Evolutionary conservation across 2,113 vertebrate genomes (phyloP), one percentile per base, ranked within the genome.

Genomic region (Lethenteron camtschaticum): DNA sequence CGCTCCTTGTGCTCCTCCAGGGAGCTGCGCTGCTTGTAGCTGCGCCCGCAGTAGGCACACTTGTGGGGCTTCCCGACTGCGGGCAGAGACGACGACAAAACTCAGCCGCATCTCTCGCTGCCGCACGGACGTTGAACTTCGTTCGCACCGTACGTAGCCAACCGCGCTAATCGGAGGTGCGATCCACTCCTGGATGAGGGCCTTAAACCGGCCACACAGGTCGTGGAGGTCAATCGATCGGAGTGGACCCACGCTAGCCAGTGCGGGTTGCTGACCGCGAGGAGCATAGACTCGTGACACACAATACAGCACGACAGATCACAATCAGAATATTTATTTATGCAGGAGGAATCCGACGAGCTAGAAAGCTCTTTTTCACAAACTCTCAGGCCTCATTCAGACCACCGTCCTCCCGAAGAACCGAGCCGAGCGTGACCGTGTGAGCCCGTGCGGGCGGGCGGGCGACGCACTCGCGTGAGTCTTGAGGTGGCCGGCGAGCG

Each of bases 61-160:
- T 99, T 99, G 79, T 99, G 94, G 73, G 94, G 92, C 74, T 99
- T 99, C 78, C 92, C 92, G 75, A 99, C 94, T 96, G 81, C 68
- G 75, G 73, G 72, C 9, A 78, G 78, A 79, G 69, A 24, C 10
- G 10, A 66, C n/a, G 10, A 66, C 8, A 66, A 66, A 9, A 16
- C n/a, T 16, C n/a, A 66, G 24, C 10, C n/a, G 24, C 24, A 24
- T 9, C 9, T 16, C 24, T 24, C 63, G n/a, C 24, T 24, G 24
- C 63, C 63, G 24, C 11, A 24, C 24, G 63, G 9, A 16, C 63
- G 10, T 9, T 11, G 24, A n/a, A 66, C 24, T 66, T 66, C 24
- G 9, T 24, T 11, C 11, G 10, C 63, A 66, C 63, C 24, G 63
- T 66, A 9, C n/a, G n/a, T 16, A 66, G n/a, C 9, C 24, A 66